Evolutionary conservation across 1,140 invertebrate species (phyloP), one percentile per base, ranked within the genome.

Genomic region (Drosophila dunni): DNA sequence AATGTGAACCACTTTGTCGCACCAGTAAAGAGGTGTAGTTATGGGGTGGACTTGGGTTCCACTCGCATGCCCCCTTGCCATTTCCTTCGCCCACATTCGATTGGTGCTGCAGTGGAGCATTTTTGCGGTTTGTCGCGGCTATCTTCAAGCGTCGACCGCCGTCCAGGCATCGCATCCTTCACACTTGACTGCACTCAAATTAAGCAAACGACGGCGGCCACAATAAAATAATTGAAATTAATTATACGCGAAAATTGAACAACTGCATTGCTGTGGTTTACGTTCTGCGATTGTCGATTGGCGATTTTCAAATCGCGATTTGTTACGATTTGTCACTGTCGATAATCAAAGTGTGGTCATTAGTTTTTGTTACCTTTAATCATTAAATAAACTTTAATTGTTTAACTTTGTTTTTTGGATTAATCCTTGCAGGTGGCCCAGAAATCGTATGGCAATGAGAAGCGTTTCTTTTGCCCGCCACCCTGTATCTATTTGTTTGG

Each of bases 361-460:
- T 67, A 62, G 24, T 46, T 33, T 38, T 50, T 10, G 48, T 53
- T 64, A 42, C 38, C 33, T 38, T 38, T 29, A 29, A 29, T 29
- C 3, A 29, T 29, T 29, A 29, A 29, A 29, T 11, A 72, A 72
- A 78, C 63, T 68, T 61, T 67, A 54, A 44, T 65, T 77, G 46
- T 42, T 70, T 79, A 65, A 54, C 50, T 56, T 42, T 36, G 64
- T n/a, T 42, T 6, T 13, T 13, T 44, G 44, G 2, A 5, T 2
- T 0, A 15, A 40, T 2, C 29, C 38, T 71, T 77, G 45, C 75
- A 92, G 92, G 97, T 98, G 33, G 99, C 99, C 13, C 99, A 99
- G 93, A 99, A 99, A 91, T 99, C 98, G 0, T 99, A 99, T 93
- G 99, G 99, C 53, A 99, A 99, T 93, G 99, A 99, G 92, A 99